Evolutionary conservation across 2,797 vertebrate genomes (phyloP), one percentile per base, ranked within the genome.

Genomic region (Chrosomus eos): DNA sequence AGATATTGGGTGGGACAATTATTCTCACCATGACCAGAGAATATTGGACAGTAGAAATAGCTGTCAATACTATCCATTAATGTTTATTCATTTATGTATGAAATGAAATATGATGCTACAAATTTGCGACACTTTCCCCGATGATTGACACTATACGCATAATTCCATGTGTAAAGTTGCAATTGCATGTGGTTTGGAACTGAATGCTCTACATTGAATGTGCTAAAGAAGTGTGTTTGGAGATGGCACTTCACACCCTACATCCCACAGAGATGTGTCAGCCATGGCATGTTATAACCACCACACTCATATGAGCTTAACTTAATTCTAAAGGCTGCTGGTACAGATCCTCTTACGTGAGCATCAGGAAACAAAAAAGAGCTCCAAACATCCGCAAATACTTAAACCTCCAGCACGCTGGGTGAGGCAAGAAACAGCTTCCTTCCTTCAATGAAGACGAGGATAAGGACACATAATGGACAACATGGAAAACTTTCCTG

Each of bases 321-420:
- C 67, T 77, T 85, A 36, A 79, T 76, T 77, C n/a, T 74, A 84
- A 40, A 38, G 31, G 36, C 23, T 77, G 87, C 80, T 43, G 36
- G 71, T 86, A 82, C 48, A 87, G 79, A 84, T 85, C 84, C 68
- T 84, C 79, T 66, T 86, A 62, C 26, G 43, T 72, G 45, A 66
- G 43, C 28, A 80, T 28, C 48, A 64, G 83, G 81, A 84, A 60
- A 77, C 28, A 88, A 45, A 74, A 70, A 82, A 70, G 26, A 75
- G 67, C 79, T 88, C 79, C 88, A 88, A 86, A 89, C 91, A 91
- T 88, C 80, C 85, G 67, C 66, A 84, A 89, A 88, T 87, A 88
- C 91, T 91, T 90, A 90, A 85, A 75, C 66, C 64, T 82, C 67
- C 85, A 67, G 88, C 85, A 78, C n/a, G 81, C 74, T 58, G 86